Conservation (phyloP, 2,888 invertebrate species). For the Sminthurinus aureus region DNA sequence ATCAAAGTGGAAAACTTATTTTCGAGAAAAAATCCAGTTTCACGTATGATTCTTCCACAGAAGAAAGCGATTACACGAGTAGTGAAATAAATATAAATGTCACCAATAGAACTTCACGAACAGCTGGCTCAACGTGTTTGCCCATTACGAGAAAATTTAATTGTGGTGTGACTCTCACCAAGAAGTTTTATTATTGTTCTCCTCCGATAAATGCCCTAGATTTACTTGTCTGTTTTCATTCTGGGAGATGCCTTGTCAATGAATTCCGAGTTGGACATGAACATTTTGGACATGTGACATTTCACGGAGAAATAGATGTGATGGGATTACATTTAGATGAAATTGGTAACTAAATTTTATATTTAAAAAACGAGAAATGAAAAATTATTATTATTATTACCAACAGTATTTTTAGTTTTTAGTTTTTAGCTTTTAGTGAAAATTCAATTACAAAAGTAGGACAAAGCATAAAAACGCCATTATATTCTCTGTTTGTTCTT, state of each 20-base stretch:
- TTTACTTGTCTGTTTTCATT: background rate
- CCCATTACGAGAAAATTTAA: background rate
- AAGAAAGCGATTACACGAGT: too few relatives aligned
- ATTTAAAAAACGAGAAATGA: background rate
- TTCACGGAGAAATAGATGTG: constrained; percentile 18
- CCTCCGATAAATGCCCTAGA: constrained; percentile 9
- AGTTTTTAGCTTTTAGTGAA: too few relatives aligned
- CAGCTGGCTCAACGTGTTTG: too few relatives aligned
- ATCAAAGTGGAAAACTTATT: too few relatives aligned
- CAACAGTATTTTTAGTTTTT: too few relatives aligned
- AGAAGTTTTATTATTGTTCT: constrained; percentile 22
- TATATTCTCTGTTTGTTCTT: background rate
- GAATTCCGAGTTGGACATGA: constrained; percentile 31
- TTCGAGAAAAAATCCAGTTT: too few relatives aligned
- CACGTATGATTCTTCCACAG: too few relatives aligned
- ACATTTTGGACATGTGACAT: constrained; percentile 15
- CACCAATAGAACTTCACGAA: too few relatives aligned
- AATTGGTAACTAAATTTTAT: constrained; percentile 9
- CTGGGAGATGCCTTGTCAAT: constrained; percentile 2
- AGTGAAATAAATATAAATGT: too few relatives aligned
- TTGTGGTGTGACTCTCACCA: constrained; percentile 10
- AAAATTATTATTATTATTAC: background rate
- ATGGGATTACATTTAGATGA: constrained; percentile 13
- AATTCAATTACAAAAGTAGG: too few relatives aligned
- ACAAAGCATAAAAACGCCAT: too few relatives aligned